A percentile compares a stretch with the other conserved stretches of the same genome.
These are phyloP conservation scores for Zaprionus nigranus DNA, from an alignment of 1,140 invertebrate species.

Conservation along the genomic window DNA sequence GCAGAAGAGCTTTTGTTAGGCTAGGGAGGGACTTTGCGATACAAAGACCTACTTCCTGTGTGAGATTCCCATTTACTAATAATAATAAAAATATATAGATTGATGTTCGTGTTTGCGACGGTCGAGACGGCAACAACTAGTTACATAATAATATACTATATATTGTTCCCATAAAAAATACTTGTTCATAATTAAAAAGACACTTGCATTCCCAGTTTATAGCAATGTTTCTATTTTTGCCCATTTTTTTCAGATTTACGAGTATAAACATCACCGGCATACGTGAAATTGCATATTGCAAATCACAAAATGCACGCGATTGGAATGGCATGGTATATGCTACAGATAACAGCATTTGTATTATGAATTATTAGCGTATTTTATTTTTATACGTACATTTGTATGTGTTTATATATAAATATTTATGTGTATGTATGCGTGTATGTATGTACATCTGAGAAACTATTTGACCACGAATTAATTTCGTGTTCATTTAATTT, in stretches of 20 bases:
- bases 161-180: too few species aligned
- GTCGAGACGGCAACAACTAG: too few species aligned
- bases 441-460: constrained; percentile 64
- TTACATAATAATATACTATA: too few species aligned
- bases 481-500: constrained; percentile 52
- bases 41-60: too few species aligned
- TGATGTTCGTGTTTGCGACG: too few species aligned
- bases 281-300: constrained; percentile 42
- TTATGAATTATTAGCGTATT: constrained; percentile 25
- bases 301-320: constrained; percentile 54
- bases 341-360: constrained; percentile 51
- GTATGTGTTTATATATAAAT: constrained; percentile 39
- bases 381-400: constrained; percentile 31
- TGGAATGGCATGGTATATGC: constrained; percentile 61
- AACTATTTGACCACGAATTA: constrained; percentile 44
- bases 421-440: constrained; percentile 31
- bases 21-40: too few species aligned
- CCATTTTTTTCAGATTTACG: constrained; percentile 52
- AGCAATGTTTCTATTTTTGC: constrained; percentile 72
- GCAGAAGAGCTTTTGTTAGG: too few species aligned
- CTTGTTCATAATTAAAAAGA: constrained; percentile 25
- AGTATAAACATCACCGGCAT: constrained; percentile 59
- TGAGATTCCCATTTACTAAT: too few species aligned
- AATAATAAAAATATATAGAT: too few species aligned
- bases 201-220: constrained; percentile 38